phyloP scores from a whole-genome alignment of 2,113 vertebrate genomes.

The Podarcis muralis region DNA sequence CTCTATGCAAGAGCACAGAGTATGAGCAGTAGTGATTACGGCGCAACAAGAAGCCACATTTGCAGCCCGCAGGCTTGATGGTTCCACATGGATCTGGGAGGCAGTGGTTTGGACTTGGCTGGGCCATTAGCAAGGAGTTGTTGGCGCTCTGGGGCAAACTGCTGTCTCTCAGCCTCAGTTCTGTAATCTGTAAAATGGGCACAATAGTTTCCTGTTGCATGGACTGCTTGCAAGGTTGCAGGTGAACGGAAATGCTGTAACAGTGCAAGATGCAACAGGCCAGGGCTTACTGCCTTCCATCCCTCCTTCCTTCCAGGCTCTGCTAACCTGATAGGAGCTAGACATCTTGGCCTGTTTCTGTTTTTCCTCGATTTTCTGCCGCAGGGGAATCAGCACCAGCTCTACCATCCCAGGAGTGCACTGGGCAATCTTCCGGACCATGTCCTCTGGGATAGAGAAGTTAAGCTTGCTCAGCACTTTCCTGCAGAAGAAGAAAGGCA shows the following conservation, averaged over 20 bases:
- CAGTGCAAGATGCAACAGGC: not conserved
- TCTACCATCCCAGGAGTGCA: conserved; percentile 72
- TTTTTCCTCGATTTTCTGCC: conserved; percentile 71
- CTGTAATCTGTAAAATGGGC: not conserved
- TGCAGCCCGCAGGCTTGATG: not conserved
- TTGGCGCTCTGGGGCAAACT: not conserved
- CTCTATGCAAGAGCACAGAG: not conserved
- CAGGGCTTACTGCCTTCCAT: not conserved
- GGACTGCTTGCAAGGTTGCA: not conserved
- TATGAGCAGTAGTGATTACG: not conserved
- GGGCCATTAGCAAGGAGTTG: not conserved
- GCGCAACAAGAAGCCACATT: no score
- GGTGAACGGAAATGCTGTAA: no score
- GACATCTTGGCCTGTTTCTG: conserved; percentile 55
- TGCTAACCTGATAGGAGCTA: conserved; percentile 58
- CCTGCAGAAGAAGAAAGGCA: conserved; percentile 40
- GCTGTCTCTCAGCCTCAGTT: not conserved
- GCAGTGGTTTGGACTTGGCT: not conserved
- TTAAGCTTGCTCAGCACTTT: conserved; percentile 77
- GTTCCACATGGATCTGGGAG: not conserved
- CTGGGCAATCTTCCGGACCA: conserved; percentile 68
- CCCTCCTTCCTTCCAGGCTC: not conserved
- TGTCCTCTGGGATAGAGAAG: conserved; percentile 62
- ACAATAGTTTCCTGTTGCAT: not conserved
- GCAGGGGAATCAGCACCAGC: conserved; percentile 70